A percentile compares a stretch with the other conserved stretches of the same genome.
Evolutionary conservation across 2,888 invertebrate genomes (phyloP).

Genomic region (Caenorhabditis sp.): DNA sequence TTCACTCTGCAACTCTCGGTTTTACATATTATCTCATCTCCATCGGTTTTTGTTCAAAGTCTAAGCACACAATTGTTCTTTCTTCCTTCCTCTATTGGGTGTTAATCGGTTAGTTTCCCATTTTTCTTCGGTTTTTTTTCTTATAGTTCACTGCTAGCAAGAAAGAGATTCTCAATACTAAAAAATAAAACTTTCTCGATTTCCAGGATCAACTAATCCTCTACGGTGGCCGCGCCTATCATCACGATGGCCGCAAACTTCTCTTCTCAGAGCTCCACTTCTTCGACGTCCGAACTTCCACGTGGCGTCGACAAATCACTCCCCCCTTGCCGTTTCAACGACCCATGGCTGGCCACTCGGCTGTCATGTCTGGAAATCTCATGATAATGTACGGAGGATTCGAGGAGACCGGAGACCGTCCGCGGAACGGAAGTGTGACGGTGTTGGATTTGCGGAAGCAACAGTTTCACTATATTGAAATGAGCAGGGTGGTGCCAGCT

Average conservation of each 20-base stretch:
- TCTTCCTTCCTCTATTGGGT: no score
- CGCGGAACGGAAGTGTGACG: neutral
- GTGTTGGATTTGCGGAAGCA: neutral
- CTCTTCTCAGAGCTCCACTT: slow-evolving; percentile 26
- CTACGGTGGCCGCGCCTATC: slow-evolving; percentile 22
- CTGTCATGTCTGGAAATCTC: neutral
- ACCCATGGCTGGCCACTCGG: slow-evolving; percentile 10
- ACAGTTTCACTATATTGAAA: neutral
- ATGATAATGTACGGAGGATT: slow-evolving; percentile 3
- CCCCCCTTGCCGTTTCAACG: neutral
- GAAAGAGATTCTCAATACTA: neutral
- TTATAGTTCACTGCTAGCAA: no score
- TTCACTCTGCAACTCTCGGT: neutral
- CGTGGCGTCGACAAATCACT: slow-evolving; percentile 9
- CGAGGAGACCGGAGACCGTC: no score
- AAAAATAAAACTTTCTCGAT: neutral
- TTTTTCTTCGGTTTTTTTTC: no score
- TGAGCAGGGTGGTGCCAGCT: no score
- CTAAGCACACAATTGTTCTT: no score
- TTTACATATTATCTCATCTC: neutral
- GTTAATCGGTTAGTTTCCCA: no score
- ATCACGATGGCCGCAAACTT: neutral
- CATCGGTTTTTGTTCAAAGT: neutral
- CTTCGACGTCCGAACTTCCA: slow-evolving; percentile 8
- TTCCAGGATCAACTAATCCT: slow-evolving; percentile 36